A percentile compares a stretch with the other conserved stretches of the same genome.
Evolutionary conservation across 2,797 vertebrate genomes (phyloP).

Genomic region (Mionectes olivaceus): DNA sequence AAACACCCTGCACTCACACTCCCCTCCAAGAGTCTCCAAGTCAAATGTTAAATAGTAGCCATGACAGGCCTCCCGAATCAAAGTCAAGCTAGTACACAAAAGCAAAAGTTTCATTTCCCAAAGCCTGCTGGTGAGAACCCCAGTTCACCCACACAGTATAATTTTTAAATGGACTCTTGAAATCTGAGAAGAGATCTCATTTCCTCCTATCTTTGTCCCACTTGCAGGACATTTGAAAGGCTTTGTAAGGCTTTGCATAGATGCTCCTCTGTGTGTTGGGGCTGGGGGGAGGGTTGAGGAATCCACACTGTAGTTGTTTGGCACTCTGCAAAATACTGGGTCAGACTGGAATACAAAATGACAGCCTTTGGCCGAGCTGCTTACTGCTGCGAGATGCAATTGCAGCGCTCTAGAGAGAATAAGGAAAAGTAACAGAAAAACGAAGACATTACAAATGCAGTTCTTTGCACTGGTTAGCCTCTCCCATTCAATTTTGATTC

Average conservation of each 20-base stretch:
- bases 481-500: background rate
- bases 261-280: conserved; percentile 39
- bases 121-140: background rate
- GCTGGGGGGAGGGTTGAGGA: conserved; percentile 33
- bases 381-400: background rate
- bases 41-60: background rate
- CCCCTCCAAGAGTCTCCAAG: background rate
- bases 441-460: background rate
- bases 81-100: background rate
- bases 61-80: background rate
- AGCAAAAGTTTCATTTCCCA: background rate
- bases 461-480: background rate
- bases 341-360: conserved; percentile 41
- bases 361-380: background rate
- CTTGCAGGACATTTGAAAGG: conserved; percentile 49
- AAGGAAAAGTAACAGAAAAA: background rate
- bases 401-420: background rate
- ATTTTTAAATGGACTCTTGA: conserved; percentile 53
- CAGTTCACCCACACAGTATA: background rate
- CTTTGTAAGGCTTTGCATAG: conserved; percentile 58
- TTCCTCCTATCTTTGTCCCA: conserved; percentile 62
- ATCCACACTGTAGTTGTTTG: conserved; percentile 26
- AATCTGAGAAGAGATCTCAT: conserved; percentile 56
- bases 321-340: conserved; percentile 20
- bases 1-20: background rate